Base-by-base conservation (phyloP, 2,113 vertebrate species). In the Physeter macrocephalus region DNA sequence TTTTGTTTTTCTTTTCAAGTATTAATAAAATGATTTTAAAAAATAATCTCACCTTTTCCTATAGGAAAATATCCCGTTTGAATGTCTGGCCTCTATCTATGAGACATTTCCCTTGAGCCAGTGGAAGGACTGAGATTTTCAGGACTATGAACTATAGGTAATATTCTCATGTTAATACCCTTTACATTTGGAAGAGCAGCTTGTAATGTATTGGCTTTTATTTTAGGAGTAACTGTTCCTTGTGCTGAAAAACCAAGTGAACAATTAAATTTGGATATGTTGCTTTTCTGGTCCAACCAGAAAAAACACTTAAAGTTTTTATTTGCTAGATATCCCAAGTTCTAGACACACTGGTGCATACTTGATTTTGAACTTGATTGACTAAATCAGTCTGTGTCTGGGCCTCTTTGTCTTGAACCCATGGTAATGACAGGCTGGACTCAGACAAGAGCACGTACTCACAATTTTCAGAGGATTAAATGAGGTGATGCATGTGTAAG, bases 1-100 rank as follows among this genome's bases (percentile, higher is more conserved):
- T 86, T 97, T 95, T 88, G 25, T 80, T 86, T 97, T 86, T 78
- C 61, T 96, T 93, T 94, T 93, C 62, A 89, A 36, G 39, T 78
- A 94, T 78, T 52, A 94, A 57, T 39, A 13, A 94, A 92, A 49
- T 8, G 59, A 23, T 61, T 82, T 89, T 43, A 8, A 43, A 84
- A 86, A 78, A 74, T 1, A 41, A 75, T 41, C 18, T 96, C 54
- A 86, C 8, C 11, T 86, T 64, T 86, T 69, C 46, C 39, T 57
- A 71, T 1, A 85, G 62, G 75, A 88, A 90, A 91, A 90, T 69
- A 78, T 8, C 23, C 13, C 74, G 23, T 54, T 90, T 91, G 71
- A 91, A 93, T 23, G 10, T 49, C 21, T 86, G 41, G 25, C 46
- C 7, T 92, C 57, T 66, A 39, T 80, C 74, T 72, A 49, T 57